Evolutionary conservation across 2,113 vertebrate species (phyloP).

Genomic region (Tragelaphus imberbis): DNA sequence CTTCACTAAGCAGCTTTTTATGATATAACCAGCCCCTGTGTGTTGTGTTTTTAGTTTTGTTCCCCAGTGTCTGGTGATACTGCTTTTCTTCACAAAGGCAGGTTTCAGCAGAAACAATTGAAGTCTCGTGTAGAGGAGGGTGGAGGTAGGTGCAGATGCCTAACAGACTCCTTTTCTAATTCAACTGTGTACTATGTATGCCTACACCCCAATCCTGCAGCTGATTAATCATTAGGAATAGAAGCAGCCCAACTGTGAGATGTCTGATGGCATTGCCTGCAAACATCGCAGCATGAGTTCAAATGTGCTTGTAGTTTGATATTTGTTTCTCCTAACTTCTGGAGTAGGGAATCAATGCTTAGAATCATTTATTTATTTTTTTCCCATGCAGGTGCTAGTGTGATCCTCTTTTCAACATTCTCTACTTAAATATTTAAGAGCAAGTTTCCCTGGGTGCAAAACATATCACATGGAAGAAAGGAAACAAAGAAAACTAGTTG

Average conservation of each 20-base stretch:
- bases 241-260: neutral
- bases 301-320: neutral
- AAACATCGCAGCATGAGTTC: neutral
- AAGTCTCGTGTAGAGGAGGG: neutral
- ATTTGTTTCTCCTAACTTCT: neutral
- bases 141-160: neutral
- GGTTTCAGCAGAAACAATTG: neutral
- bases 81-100: conserved; percentile 25
- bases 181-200: neutral
- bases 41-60: neutral
- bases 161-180: neutral
- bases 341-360: neutral
- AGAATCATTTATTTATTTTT: neutral
- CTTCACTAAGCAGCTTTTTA: neutral
- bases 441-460: neutral
- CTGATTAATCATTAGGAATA: neutral
- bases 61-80: neutral
- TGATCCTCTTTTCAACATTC: conserved; percentile 5
- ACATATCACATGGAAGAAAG: neutral
- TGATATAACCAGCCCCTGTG: neutral
- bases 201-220: neutral
- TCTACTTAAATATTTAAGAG: conserved; percentile 15
- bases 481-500: neutral
- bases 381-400: neutral
- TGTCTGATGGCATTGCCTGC: neutral